Base-by-base conservation (phyloP, 2,113 vertebrate species). In the Illadopsis cleaveri region DNA sequence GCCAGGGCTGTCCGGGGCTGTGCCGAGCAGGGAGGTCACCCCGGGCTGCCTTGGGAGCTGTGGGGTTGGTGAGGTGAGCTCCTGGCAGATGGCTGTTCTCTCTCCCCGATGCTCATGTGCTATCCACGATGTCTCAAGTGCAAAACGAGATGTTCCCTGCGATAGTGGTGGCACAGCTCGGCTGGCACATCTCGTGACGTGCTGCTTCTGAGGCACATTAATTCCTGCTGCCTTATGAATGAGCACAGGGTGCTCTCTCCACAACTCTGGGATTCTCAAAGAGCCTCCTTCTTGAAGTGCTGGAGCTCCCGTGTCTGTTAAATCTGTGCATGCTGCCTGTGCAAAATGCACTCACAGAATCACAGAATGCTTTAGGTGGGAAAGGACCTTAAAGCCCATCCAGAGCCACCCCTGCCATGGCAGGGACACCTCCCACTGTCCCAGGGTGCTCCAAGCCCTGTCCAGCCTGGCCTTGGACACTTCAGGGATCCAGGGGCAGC, bases 331-430 rank as follows among this genome's bases (percentile, higher is more conserved):
- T 53, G 25, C 48, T 76, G 53, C 24, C 47, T 8, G 11, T 12
- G 33, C 2, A 4, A 48, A 51, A 16, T 3, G 7, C 15, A 5
- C 6, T 45, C n/a, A 10, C 7, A 5, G 9, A 57, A 6, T 13
- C 50, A 9, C 12, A 5, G 53, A 3, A 0, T 17, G 38, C 15
- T 75, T 18, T 12, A 16, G n/a, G 24, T 47, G 38, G 30, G 47
- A 47, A 60, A 8, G 28, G 21, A 38, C 10, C 24, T 53, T 3
- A 0, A 6, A 40, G 4, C 1, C 0, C 78, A 3, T 1, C 24
- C 54, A 15, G 17, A 40, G 0, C 17, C 78, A 25, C 9, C 38
- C 38, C 20, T 53, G 38, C 38, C 54, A 1, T 11, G 68, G 15
- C 68, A 65, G 68, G 37, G 44, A 51, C 70, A n/a, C 28, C 20